Percentiles rank a stretch among this genome's conserved stretches.
Evolutionary conservation across 2,888 invertebrate genomes (phyloP).

Genomic region (Zelleria hepariella): DNA sequence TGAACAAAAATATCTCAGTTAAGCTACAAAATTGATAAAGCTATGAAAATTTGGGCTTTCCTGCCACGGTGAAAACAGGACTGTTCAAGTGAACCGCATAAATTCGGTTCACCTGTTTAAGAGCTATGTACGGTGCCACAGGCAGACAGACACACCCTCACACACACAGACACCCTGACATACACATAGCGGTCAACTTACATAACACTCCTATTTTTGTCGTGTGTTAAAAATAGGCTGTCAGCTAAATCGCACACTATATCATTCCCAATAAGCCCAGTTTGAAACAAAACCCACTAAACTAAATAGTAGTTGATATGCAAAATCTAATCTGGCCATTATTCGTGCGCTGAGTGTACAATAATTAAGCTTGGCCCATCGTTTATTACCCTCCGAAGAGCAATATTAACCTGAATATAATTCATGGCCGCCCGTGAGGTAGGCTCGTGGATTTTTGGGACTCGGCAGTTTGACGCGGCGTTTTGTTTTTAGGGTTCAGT

Average conservation of each 20-base stretch:
- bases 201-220: too few relatives aligned
- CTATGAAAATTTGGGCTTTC: too few relatives aligned
- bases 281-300: background rate
- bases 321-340: background rate
- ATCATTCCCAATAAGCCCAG: background rate
- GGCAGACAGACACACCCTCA: too few relatives aligned
- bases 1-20: too few relatives aligned
- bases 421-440: background rate
- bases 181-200: too few relatives aligned
- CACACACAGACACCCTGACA: too few relatives aligned
- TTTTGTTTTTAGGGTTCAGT: background rate
- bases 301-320: background rate
- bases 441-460: background rate
- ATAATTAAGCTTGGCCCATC: background rate
- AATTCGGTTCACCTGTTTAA: too few relatives aligned
- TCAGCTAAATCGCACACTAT: background rate
- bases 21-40: too few relatives aligned
- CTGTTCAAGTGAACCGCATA: too few relatives aligned
- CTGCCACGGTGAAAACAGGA: too few relatives aligned
- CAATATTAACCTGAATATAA: background rate
- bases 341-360: background rate
- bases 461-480: background rate
- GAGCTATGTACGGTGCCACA: too few relatives aligned
- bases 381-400: background rate
- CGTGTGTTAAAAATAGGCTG: background rate